A percentile compares a stretch with the other conserved stretches of the same genome.
These are phyloP conservation scores for Vanessa tameamea DNA, from an alignment of 1,140 invertebrate genomes.

Conservation along the genomic window DNA sequence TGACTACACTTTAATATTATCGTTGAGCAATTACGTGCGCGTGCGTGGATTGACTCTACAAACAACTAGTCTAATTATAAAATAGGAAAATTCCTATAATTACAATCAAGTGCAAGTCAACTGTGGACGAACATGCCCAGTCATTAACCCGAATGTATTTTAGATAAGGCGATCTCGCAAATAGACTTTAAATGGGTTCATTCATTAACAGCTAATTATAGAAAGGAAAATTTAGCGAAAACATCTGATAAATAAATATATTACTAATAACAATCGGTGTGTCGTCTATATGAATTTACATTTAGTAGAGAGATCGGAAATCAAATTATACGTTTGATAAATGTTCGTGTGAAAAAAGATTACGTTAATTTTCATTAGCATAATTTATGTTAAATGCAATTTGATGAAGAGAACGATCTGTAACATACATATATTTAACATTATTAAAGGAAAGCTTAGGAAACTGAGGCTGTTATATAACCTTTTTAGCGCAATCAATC, in stretches of 20 bases:
- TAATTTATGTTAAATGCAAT: constrained; percentile 36
- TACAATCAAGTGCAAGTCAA: constrained; percentile 53
- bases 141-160: constrained; percentile 67
- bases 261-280: constrained; percentile 34
- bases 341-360: constrained; percentile 23
- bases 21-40: constrained; percentile 42
- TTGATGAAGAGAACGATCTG: constrained; percentile 14
- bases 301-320: constrained; percentile 18
- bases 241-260: constrained; percentile 51
- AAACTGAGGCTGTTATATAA: background rate
- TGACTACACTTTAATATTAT: constrained; percentile 38
- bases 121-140: constrained; percentile 52
- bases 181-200: constrained; percentile 65
- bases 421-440: constrained; percentile 1
- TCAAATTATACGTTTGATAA: constrained; percentile 3
- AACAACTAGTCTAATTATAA: constrained; percentile 51
- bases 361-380: constrained; percentile 20
- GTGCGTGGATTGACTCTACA: constrained; percentile 38
- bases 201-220: constrained; percentile 59
- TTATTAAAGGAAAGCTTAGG: background rate
- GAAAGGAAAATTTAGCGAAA: constrained; percentile 74
- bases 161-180: constrained; percentile 62
- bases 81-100: constrained; percentile 77
- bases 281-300: constrained; percentile 3
- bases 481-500: background rate